phyloP scores from a whole-genome alignment of 2,113 vertebrate species.

The Ciconia boyciana region DNA sequence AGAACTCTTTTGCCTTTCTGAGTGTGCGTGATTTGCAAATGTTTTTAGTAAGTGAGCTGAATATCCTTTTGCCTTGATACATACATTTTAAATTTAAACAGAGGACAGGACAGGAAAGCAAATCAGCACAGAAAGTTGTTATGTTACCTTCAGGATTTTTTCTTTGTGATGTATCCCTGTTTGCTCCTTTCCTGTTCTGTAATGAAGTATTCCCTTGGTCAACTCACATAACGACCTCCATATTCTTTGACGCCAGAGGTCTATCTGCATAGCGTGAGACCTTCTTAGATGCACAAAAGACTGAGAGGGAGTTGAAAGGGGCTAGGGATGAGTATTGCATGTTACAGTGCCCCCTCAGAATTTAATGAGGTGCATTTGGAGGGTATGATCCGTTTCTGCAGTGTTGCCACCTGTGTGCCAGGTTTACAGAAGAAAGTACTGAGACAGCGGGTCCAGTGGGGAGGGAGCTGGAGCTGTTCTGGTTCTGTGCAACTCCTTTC shows the following conservation, averaged over 20 bases:
- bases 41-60: neutral
- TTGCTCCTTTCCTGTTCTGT: neutral
- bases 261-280: neutral
- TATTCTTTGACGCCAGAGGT: neutral
- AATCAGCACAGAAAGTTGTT: neutral
- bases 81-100: neutral
- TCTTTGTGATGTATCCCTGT: neutral
- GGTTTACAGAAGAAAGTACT: neutral
- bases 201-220: neutral
- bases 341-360: neutral
- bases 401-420: neutral
- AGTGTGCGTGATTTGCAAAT: neutral
- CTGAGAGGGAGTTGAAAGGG: neutral
- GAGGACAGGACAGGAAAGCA: neutral
- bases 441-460: neutral
- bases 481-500: neutral
- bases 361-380: neutral
- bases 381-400: neutral
- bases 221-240: neutral
- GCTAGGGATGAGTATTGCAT: neutral
- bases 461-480: neutral
- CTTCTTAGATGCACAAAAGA: neutral
- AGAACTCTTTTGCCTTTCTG: neutral
- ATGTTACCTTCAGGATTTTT: neutral
- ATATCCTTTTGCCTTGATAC: neutral